Conservation (phyloP, 2,888 invertebrate genomes). For the Leucozona laternaria region DNA sequence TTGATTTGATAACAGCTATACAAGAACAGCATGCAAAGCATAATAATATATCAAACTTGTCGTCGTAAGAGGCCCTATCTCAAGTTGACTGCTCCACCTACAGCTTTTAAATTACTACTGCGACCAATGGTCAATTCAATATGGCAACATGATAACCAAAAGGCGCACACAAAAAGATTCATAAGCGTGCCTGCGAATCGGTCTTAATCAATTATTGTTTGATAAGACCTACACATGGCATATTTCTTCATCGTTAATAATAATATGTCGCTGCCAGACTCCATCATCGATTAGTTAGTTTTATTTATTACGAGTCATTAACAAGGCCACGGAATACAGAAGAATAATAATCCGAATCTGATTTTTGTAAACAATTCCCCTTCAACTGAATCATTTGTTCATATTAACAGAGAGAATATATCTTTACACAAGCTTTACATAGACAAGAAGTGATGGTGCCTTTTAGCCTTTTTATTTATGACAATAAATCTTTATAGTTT, state of each 20-base stretch:
- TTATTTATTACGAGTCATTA: slow-evolving; percentile 46
- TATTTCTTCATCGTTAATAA: not conserved
- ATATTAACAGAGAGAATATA: not conserved
- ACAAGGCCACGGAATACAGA: slow-evolving; percentile 34
- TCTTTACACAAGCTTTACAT: not conserved
- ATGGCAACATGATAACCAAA: not conserved
- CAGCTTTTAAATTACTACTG: not conserved
- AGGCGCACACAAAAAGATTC: slow-evolving; percentile 13
- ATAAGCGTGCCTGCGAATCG: slow-evolving; percentile 50
- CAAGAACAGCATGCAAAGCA: not conserved
- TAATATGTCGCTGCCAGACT: slow-evolving; percentile 39
- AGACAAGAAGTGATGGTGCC: not conserved
- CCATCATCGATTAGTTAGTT: slow-evolving; percentile 12
- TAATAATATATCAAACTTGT: not conserved
- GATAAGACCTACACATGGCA: not conserved
- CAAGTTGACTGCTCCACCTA: slow-evolving; percentile 34
- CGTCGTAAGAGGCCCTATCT: slow-evolving; percentile 13
- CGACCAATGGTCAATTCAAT: not conserved
- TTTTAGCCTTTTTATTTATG: not conserved
- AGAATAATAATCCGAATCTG: not conserved
- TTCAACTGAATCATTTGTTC: not conserved
- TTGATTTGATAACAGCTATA: slow-evolving; percentile 6
- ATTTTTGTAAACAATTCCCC: not conserved
- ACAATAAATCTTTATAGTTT: not conserved
- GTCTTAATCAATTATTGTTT: slow-evolving; percentile 14